Percentiles rank a stretch among this genome's conserved stretches.
phyloP scores from a whole-genome alignment of 2,888 invertebrate genomes.

The Amaurobius ferox region DNA sequence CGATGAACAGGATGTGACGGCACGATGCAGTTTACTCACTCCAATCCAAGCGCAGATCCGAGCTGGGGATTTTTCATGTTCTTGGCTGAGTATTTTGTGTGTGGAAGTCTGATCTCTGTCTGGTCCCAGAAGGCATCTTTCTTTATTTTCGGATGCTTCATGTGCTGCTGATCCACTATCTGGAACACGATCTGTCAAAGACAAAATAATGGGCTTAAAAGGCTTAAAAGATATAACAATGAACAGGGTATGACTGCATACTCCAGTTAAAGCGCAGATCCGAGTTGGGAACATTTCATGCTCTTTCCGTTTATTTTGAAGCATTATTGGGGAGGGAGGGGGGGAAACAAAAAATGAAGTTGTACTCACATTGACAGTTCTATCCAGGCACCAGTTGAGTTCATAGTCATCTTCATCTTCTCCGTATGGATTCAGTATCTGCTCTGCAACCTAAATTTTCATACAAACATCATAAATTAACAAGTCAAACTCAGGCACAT shows the following conservation, averaged over 20 bases:
- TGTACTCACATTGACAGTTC: slow-evolving; percentile 80
- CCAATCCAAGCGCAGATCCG: slow-evolving; percentile 60
- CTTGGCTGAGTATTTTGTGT: slow-evolving; percentile 75
- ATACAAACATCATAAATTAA: background rate
- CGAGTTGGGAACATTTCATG: too few species aligned
- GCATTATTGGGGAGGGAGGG: too few species aligned
- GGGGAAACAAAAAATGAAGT: too few species aligned
- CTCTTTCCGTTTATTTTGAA: too few species aligned
- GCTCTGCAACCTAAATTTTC: slow-evolving; percentile 75
- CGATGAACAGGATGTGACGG: too few species aligned
- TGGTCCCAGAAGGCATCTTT: slow-evolving; percentile 84
- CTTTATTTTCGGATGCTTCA: slow-evolving; percentile 57
- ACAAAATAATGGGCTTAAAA: too few species aligned
- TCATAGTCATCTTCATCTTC: slow-evolving; percentile 78
- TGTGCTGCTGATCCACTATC: slow-evolving; percentile 43
- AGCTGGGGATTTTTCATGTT: slow-evolving; percentile 46
- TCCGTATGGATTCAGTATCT: slow-evolving; percentile 77
- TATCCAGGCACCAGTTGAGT: slow-evolving; percentile 80
- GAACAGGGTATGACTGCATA: too few species aligned
- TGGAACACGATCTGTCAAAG: slow-evolving; percentile 49
- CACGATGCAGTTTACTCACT: slow-evolving; percentile 44
- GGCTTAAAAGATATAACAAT: too few species aligned
- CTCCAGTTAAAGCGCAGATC: too few species aligned
- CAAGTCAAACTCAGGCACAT: too few species aligned
- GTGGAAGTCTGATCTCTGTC: slow-evolving; percentile 77